Base-by-base conservation (phyloP, 1,140 invertebrate genomes). In the Magallana angulata region DNA sequence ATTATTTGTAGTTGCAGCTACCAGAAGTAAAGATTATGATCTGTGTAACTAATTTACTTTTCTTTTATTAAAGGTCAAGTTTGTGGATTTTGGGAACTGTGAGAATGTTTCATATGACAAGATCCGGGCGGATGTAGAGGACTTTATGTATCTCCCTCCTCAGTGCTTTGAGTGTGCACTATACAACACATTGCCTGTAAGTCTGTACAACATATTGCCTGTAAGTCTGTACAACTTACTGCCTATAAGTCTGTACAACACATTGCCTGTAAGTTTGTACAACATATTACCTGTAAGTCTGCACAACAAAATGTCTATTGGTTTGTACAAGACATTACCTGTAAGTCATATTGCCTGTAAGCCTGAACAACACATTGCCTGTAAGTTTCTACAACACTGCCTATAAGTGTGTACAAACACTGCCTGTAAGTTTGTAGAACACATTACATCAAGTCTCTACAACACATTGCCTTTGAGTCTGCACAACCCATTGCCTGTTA, bases 11-110 rank as follows among this genome's bases (percentile, higher is more conserved):
- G 14, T 36, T 30, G 30, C 24, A 80, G 11, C 7, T 36, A 11
- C 30, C 48, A 7, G 24, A 57, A 82, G 9, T 11, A 58, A 56
- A 82, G n/a, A 57, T 12, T 18, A 18, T 14, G 5, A 11, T 58
- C 36, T 24, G 18, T 57, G 16, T 36, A 12, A 12, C 14, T 80
- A 11, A 18, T 80, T 80, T 18, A n/a, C 3, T 68, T 68, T n/a
- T 36, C 59, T 14, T 84, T 18, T 85, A 59, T 87, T 88, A 4
- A 58, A 92, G 91, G 90, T 92, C 30, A 82, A 88, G 58, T 92
- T 89, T 88, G 80, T 91, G 18, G 91, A 92, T 62, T 92, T 85
- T 86, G 91, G 91, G 18, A 91, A 92, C 84, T 30, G 57, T 11
- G 88, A 87, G 68, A 84, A 11, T 2, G 82, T 90, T 12, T 56